Conservation (phyloP, 2,797 vertebrate species). For the Neoniphon sammara region DNA sequence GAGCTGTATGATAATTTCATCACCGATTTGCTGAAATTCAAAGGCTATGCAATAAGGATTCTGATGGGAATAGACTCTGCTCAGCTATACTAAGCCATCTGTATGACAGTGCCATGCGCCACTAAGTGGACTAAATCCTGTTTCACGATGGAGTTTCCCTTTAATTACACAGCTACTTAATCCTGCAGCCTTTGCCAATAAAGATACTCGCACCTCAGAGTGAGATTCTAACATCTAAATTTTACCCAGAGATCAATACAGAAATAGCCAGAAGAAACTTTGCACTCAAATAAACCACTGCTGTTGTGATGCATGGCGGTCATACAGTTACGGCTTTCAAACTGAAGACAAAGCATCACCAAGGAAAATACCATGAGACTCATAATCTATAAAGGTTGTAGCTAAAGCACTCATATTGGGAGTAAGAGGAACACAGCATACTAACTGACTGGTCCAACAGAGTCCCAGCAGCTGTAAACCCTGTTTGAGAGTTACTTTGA, state of each 20-base stretch:
- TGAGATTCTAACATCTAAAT: conserved; percentile 15
- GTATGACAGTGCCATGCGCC: conserved; percentile 10
- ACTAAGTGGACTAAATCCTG: conserved; percentile 46
- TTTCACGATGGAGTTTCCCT: conserved; percentile 56
- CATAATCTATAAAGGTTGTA: neutral
- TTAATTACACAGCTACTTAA: conserved; percentile 62
- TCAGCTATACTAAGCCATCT: conserved; percentile 17
- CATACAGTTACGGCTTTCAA: conserved; percentile 7
- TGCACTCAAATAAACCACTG: conserved; percentile 11
- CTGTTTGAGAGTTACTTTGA: too few species aligned
- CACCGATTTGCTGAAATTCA: conserved; percentile 1
- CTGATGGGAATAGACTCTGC: conserved; percentile 2
- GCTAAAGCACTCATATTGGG: neutral
- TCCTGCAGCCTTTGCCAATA: conserved; percentile 59
- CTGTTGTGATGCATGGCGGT: conserved; percentile 12
- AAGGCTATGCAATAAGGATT: conserved; percentile 7
- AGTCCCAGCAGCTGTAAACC: neutral
- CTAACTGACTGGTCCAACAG: neutral
- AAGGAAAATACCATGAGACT: neutral
- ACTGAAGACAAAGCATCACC: neutral
- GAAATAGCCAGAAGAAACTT: conserved; percentile 31
- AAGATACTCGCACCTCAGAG: conserved; percentile 26
- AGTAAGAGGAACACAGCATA: neutral
- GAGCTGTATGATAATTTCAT: neutral
- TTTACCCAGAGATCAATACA: conserved; percentile 11